Evolutionary conservation across 2,797 vertebrate species (phyloP), one percentile per base, ranked within the genome.

Genomic region (Amblyraja radiata): DNA sequence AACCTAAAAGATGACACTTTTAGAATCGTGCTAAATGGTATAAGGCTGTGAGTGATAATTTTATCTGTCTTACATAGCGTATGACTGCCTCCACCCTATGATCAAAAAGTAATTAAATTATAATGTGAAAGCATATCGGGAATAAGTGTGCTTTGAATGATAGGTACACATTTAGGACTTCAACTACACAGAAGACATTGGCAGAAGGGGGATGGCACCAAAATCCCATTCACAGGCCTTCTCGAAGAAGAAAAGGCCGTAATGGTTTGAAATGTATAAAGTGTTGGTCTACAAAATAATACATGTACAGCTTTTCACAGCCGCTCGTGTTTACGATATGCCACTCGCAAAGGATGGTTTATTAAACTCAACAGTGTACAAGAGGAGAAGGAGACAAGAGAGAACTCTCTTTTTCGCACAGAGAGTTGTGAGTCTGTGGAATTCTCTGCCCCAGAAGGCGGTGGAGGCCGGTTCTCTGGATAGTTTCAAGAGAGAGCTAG

Each of bases 1-100:
- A 97, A 97, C 95, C 94, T 95, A 95, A 95, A 94, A 95, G 95
- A 95, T 95, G 94, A 95, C 95, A 95, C 94, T 95, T 94, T 94
- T 54, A 93, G 95, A 96, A 96, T 68, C 73, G 94, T 94, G 94
- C 94, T 94, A 94, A 95, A 95, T 96, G 95, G 94, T 94, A 95
- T 95, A 94, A 94, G 94, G 94, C 94, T 93, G 94, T 95, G 94
- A 95, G 95, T 96, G 95, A 96, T 95, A 96, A 94, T 96, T 96
- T 94, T 94, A 94, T 94, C 95, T 96, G 95, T 96, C 95, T 94
- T 93, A 93, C 93, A 93, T 96, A 96, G 95, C 91, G 94, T 96
- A 95, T 95, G 93, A 93, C 80, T 94, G 90, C 68, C 36, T 91
- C 93, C 93, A 68, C n/a, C 90, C 14, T 94, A 92, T 93, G 93